Conservation (phyloP, 2,797 vertebrate genomes). For the Merluccius polli region DNA sequence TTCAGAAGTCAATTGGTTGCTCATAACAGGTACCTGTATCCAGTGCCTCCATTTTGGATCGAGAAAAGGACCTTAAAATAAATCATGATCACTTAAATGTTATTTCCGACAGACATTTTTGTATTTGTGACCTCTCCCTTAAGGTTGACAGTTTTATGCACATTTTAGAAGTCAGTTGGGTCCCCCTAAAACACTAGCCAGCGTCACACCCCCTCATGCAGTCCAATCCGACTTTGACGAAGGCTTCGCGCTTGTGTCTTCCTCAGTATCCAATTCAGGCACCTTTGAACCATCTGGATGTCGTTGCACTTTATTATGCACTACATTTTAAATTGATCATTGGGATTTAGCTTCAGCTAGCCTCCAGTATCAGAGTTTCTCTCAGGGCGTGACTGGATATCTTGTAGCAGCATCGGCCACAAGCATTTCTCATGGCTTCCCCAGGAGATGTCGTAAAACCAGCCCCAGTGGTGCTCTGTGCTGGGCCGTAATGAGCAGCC, state of each 20-base stretch:
- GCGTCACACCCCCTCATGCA: constrained; percentile 31
- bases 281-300: constrained; percentile 56
- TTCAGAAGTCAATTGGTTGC: constrained; percentile 24
- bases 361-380: constrained; percentile 22
- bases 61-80: background rate
- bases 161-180: constrained; percentile 25
- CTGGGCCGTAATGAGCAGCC: constrained; percentile 56
- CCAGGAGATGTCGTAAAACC: constrained; percentile 44
- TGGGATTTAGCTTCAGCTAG: constrained; percentile 43
- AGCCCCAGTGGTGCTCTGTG: constrained; percentile 46
- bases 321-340: constrained; percentile 56
- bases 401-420: constrained; percentile 26
- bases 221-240: constrained; percentile 13
- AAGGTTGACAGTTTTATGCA: constrained; percentile 3
- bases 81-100: background rate
- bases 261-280: constrained; percentile 17
- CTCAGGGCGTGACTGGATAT: constrained; percentile 40
- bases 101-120: background rate
- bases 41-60: background rate
- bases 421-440: constrained; percentile 52
- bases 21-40: constrained; percentile 20
- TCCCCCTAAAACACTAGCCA: constrained; percentile 19
- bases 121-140: background rate
- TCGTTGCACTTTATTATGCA: constrained; percentile 36
- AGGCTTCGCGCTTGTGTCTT: constrained; percentile 24